Percentiles rank a stretch among this genome's conserved stretches.
phyloP scores from a whole-genome alignment of 2,888 invertebrate species.

The Phasia obesa region DNA sequence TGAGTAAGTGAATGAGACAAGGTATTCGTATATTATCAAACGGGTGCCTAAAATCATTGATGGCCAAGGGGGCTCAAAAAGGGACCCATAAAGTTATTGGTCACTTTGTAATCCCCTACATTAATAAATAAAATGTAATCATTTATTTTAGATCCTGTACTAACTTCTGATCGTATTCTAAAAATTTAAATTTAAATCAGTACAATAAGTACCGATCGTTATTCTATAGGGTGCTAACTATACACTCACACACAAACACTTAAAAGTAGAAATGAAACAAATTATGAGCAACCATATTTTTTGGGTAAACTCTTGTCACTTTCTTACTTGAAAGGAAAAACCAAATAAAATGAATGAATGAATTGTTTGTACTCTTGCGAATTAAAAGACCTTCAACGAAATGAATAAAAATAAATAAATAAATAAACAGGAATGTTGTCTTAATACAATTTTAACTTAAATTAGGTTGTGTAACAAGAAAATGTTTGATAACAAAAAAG shows the following conservation, averaged over 20 bases:
- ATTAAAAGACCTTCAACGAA: conserved; percentile 48
- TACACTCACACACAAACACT: neutral
- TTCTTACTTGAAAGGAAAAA: conserved; percentile 27
- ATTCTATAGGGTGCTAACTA: neutral
- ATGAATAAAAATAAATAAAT: neutral
- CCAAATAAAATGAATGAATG: conserved; percentile 1
- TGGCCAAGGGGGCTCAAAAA: too few species aligned
- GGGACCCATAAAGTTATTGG: too few species aligned
- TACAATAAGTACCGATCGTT: too few species aligned
- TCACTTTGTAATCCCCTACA: too few species aligned
- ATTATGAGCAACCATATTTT: conserved; percentile 20
- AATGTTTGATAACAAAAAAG: conserved; percentile 41
- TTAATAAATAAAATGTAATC: too few species aligned
- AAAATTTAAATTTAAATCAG: too few species aligned
- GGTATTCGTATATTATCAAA: too few species aligned
- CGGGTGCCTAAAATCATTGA: too few species aligned
- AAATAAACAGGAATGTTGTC: conserved; percentile 33
- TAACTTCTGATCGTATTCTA: too few species aligned
- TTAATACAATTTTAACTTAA: conserved; percentile 40
- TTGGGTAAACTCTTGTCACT: conserved; percentile 25
- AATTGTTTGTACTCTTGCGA: neutral
- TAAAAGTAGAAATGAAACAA: too few species aligned
- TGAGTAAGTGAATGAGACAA: too few species aligned
- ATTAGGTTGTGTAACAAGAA: conserved; percentile 66
- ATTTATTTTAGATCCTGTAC: too few species aligned